Base-by-base conservation (phyloP, 2,888 invertebrate genomes). In the Chaitophorus viminalis region DNA sequence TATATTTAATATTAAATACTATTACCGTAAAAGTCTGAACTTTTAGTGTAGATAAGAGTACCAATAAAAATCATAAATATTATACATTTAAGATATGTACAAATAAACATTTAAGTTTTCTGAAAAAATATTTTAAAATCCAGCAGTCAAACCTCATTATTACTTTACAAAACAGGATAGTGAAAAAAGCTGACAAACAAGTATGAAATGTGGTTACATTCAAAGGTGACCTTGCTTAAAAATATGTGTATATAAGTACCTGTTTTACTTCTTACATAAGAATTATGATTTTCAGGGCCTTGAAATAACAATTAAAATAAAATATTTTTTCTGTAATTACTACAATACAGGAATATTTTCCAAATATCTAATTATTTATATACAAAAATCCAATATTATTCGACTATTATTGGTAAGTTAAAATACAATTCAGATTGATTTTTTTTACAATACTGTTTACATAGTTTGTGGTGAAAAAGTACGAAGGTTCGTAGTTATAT, bases 171-270 rank as follows among this genome's bases (percentile, higher is more conserved):
- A 72, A 72, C 33, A 72, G 33, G 72, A 31, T 33, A 8, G 6
- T 33, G 33, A 33, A 72, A 29, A 72, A 72, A 72, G 54, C 74
- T 54, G 54, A 33, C 54, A 82, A 74, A 82, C 82, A 36, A 39
- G 39, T 74, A 82, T 82, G 25, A 36, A 36, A 82, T 74, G n/a
- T 17, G 18, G 31, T 70, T 70, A 72, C 18, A 82, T 31, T 54
- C 33, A 54, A 72, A 54, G n/a, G n/a, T 54, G 82, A 82, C 72
- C 82, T 82, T 82, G 82, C 39, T 82, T 9, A 82, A 54, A 82
- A 72, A 29, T 72, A 36, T 54, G n/a, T 74, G 52, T 74, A n/a
- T n/a, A 74, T n/a, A 31, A 74, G 54, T 82, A 54, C 72, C 72
- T 74, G 72, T 82, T 82, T 74, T 82, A 52, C 52, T 33, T 72